Base-by-base conservation (phyloP, 1,140 invertebrate species). In the Penaeus indicus region DNA sequence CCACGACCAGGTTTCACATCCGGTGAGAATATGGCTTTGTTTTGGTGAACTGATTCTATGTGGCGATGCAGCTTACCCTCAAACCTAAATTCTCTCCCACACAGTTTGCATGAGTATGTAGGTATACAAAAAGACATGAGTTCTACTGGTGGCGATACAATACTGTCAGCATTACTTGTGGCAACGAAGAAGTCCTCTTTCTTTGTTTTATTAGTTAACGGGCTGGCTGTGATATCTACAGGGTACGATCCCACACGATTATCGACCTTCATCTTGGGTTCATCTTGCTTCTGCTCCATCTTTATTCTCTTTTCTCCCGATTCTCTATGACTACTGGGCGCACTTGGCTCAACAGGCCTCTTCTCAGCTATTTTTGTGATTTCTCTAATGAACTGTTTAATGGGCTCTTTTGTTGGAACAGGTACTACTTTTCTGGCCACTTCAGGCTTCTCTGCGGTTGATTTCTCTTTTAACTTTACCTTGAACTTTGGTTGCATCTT, bases 1-100 rank as follows among this genome's bases (percentile, higher is more conserved):
- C 90, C 90, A 11, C 90, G 86, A n/a, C 90, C 90, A 42, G 90
- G 90, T 32, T 91, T 91, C 21, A 91, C 90, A 79, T 91, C 90
- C 1, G 90, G 83, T 27, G 90, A 90, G 63, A 91, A 91, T 18
- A 91, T 91, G 62, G 85, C 25, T 60, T 91, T 91, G 54, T 91
- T 90, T 32, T 91, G 90, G 83, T 91, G 90, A 4, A 91, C 90
- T 27, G 82, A 82, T 77, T 91, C 90, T 62, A 91, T 91, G 75
- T 91, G 90, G 19, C 90, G 77, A 78, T 91, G 90, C n/a, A 91
- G 82, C 63, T 91, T 91, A 47, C 90, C 90, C 63, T 91, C 90
- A 78, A 91, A 91, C 47, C 90, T 84, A 72, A 91, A 91, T 67
- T 91, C 90, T 64, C 90, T 79, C 75, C 89, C 86, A 83, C 90